These are phyloP conservation scores for Sebastes dallii DNA, from an alignment of 2,797 vertebrate genomes.

Conservation along the genomic window DNA sequence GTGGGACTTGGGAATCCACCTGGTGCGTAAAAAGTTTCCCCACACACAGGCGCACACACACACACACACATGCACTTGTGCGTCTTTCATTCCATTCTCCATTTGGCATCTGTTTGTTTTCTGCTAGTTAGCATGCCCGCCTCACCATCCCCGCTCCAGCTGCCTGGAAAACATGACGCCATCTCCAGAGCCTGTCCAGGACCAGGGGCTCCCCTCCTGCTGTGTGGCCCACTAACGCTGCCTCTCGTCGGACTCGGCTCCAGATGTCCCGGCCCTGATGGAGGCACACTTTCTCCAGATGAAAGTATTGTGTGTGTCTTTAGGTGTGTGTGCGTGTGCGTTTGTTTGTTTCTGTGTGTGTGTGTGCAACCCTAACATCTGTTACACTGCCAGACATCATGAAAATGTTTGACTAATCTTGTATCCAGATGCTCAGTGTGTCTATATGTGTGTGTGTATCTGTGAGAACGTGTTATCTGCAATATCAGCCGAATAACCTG, in stretches of 20 bases:
- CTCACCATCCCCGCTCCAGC: slow-evolving; percentile 39
- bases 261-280: slow-evolving; percentile 60
- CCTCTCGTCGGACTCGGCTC: slow-evolving; percentile 34
- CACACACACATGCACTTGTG: slow-evolving; percentile 7
- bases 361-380: slow-evolving; percentile 54
- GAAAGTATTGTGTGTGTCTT: not conserved
- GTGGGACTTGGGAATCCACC: slow-evolving; percentile 20
- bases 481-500: slow-evolving; percentile 16
- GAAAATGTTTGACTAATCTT: slow-evolving; percentile 66
- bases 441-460: not conserved
- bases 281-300: slow-evolving; percentile 14
- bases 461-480: not conserved
- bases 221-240: slow-evolving; percentile 55
- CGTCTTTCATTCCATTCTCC: slow-evolving; percentile 12
- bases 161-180: slow-evolving; percentile 73
- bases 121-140: slow-evolving; percentile 14
- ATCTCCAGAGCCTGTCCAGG: slow-evolving; percentile 50
- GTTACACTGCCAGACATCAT: slow-evolving; percentile 48
- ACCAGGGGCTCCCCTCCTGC: slow-evolving; percentile 43
- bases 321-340: no score
- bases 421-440: slow-evolving; percentile 47
- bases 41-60: not conserved
- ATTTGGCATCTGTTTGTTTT: slow-evolving; percentile 59
- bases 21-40: slow-evolving; percentile 40
- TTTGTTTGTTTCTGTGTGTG: not conserved